Base-by-base conservation (phyloP, 1,140 invertebrate species). In the Campoletis sonorensis region DNA sequence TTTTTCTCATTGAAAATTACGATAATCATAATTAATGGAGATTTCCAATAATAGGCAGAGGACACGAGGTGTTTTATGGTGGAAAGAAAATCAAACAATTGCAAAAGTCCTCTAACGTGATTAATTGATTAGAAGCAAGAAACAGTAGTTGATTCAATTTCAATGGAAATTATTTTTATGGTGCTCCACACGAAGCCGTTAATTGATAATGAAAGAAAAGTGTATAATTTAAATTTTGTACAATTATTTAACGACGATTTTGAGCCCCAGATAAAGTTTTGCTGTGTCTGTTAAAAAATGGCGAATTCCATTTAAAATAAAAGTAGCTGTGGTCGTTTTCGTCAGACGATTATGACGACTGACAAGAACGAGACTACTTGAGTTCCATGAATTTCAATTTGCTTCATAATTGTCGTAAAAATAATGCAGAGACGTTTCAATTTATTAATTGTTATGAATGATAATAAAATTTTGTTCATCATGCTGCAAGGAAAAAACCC, bases 331-430 rank as follows among this genome's bases (percentile, higher is more conserved):
- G 10, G 4, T 58, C 54, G 21, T 27, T 23, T 67, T 26, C 4
- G 23, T 27, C 21, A 67, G 23, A 13, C 27, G 5, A 26, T 8
- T 30, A 5, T 67, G 10, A 67, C 23, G 37, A 49, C 64, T 79
- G 61, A 79, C 40, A 37, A 45, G 49, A 78, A 37, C 30, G 37
- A 0, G 33, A 23, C 77, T 79, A 70, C 77, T 79, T 49, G 13
- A 70, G 4, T n/a, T 21, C n/a, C 26, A 0, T 21, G 30, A 67
- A 30, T 67, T 67, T 67, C 23, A n/a, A 26, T 18, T 11, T 11
- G 4, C 30, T 67, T 27, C 8, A 15, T 30, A 1, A 15, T 67
- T 13, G 61, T 45, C 33, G 23, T 79, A 23, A 58, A 58, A 58
- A 23, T 13, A 40, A 68, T 70, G 64, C 10, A n/a, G 5, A 18